Evolutionary conservation across 2,797 vertebrate genomes (phyloP), one percentile per base, ranked within the genome.

Genomic region (Xyrichtys novacula): DNA sequence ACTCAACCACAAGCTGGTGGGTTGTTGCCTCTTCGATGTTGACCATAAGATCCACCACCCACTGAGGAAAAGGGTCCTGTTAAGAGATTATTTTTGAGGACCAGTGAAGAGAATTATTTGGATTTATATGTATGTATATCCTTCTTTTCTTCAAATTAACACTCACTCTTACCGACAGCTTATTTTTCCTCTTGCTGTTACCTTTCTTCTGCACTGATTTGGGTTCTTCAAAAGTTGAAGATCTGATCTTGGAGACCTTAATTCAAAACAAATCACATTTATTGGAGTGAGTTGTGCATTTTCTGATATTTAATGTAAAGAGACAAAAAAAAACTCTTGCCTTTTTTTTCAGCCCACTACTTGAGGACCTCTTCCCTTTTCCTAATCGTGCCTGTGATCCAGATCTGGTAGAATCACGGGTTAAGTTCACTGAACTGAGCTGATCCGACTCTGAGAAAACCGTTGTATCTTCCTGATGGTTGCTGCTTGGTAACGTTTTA

Each of bases 1-100:
- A 88, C 73, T 92, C 94, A 55, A 95, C 83, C 26, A 88, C 87
- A 62, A 96, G 79, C 20, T 93, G 80, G 2, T 96, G 92, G 20
- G 76, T 81, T 8, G 82, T 93, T 60, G 96, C 95, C 59, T 95
- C 94, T 34, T 96, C 94, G 0, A 96, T 93, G 76, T 94, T 91
- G 66, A 76, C 20, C 91, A 96, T 94, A 54, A 95, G 85, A 6
- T 84, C 60, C 52, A 91, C 88, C 58, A 95, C 4, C 95, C 95
- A 96, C 38, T 74, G 46, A 2, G 93, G 90, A 22, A 89, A 70
- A 0, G 14, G 23, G 0, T 72, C 61, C 73, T 72, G 40, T 74
- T 87, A 57, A 5, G 17, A 66, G 57, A 56, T 1, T 14, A 40
- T 28, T 6, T 16, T 15, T 49, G 5, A 31, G 11, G 5, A 46